A percentile compares a stretch with the other conserved stretches of the same genome.
Evolutionary conservation across 2,113 vertebrate species (phyloP).

Genomic region (Alethe diademata): DNA sequence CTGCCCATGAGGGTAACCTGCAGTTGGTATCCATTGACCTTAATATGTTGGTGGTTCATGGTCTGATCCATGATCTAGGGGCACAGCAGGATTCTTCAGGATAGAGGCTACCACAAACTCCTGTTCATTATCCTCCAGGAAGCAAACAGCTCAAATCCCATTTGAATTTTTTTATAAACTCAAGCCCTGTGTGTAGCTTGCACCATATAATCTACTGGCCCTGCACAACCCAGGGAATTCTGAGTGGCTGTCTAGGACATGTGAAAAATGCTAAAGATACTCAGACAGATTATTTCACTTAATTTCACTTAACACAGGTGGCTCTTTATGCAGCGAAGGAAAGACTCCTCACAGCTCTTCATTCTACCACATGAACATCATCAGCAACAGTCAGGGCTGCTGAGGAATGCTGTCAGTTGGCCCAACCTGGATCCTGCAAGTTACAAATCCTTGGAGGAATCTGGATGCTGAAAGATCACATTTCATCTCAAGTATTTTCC

Average conservation of each 20-base stretch:
- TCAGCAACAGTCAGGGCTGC: not conserved
- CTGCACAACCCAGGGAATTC: not conserved
- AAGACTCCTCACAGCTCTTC: not conserved
- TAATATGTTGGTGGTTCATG: not conserved
- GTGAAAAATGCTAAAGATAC: not conserved
- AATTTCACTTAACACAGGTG: conserved; percentile 2
- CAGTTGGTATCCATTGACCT: not conserved
- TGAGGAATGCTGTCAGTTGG: conserved; percentile 16
- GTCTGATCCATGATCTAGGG: not conserved
- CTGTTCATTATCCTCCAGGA: not conserved
- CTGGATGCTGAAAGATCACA: conserved; percentile 41
- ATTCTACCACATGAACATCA: not conserved
- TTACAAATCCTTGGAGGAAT: conserved; percentile 51
- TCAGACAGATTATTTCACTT: not conserved
- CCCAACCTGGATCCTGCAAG: not conserved
- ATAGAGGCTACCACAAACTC: not conserved
- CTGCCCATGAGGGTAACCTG: not conserved
- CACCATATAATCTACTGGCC: not conserved
- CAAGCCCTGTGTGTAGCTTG: not conserved
- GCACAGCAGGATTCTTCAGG: not conserved
- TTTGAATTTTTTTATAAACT: not conserved
- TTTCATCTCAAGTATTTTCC: conserved; percentile 53
- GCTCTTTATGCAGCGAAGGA: not conserved
- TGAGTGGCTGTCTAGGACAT: not conserved
- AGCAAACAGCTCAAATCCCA: not conserved